Conservation (phyloP, 2,113 vertebrate species). For the Zapus hudsonius region DNA sequence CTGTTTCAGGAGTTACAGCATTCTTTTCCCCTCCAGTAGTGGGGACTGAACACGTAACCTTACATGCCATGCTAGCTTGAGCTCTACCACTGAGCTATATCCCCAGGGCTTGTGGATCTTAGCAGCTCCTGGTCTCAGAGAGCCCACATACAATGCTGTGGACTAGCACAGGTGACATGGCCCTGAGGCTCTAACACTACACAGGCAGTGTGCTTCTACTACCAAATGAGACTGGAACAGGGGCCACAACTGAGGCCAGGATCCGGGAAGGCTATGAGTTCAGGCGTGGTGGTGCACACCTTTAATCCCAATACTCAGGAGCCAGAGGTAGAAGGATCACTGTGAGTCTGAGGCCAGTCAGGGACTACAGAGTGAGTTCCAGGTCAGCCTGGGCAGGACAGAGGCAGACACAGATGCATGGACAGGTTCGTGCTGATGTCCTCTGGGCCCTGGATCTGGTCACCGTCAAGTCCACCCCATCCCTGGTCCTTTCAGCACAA, state of each 20-base stretch:
- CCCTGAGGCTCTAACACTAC: fast-evolving
- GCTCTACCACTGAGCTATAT: background rate
- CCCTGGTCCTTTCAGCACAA: fast-evolving
- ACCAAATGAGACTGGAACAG: fast-evolving
- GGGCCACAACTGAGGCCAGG: background rate
- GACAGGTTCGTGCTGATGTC: fast-evolving
- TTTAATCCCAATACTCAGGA: too few relatives aligned
- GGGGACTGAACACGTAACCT: background rate
- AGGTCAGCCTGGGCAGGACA: fast-evolving
- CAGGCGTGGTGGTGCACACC: too few relatives aligned
- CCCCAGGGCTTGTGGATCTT: too few relatives aligned
- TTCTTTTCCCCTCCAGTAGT: background rate
- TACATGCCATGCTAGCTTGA: background rate
- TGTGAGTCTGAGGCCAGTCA: too few relatives aligned
- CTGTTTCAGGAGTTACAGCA: fast-evolving
- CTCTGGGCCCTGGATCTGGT: background rate
- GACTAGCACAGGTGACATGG: fast-evolving
- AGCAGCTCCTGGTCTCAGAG: background rate
- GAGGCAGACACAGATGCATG: fast-evolving
- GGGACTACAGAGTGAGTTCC: background rate
- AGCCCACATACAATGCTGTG: fast-evolving
- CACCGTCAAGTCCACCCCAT: fast-evolving
- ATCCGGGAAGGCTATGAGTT: fast-evolving
- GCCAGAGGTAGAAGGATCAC: too few relatives aligned
- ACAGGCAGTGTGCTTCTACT: background rate